Conservation (phyloP, 2,113 vertebrate species). For the Tonatia bakeri region DNA sequence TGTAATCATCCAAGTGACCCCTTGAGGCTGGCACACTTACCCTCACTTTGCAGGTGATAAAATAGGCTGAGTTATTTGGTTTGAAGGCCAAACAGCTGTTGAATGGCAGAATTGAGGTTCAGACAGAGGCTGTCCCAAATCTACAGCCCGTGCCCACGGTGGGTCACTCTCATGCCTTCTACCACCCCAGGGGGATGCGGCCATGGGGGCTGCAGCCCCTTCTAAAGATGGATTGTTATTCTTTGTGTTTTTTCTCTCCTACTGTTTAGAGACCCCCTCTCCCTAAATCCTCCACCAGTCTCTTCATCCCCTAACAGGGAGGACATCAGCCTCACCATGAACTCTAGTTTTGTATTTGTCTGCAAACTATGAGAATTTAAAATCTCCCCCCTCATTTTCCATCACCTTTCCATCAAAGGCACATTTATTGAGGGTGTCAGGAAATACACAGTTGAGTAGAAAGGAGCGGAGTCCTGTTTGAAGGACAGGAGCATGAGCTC, state of each 20-base stretch:
- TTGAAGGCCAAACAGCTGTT: neutral
- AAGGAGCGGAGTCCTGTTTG: neutral
- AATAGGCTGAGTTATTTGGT: neutral
- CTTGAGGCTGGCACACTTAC: neutral
- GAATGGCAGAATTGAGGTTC: neutral
- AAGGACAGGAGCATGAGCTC: neutral
- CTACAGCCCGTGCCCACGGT: neutral
- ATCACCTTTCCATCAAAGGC: neutral
- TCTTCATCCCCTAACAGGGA: neutral
- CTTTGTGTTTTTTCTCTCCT: neutral
- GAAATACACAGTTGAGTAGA: neutral
- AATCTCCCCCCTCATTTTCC: neutral
- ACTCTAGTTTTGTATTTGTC: neutral
- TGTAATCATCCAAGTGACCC: neutral
- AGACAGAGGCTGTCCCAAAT: neutral
- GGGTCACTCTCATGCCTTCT: neutral
- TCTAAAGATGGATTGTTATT: neutral
- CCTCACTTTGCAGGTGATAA: neutral
- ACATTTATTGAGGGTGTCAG: neutral
- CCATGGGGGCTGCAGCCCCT: neutral
- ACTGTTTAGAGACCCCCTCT: neutral
- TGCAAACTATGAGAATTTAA: neutral
- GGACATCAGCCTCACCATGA: fast-evolving
- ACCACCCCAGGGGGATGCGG: fast-evolving
- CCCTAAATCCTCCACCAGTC: neutral